Evolutionary conservation across 2,113 vertebrate genomes (phyloP), one percentile per base, ranked within the genome.

Genomic region (Sorex araneus): DNA sequence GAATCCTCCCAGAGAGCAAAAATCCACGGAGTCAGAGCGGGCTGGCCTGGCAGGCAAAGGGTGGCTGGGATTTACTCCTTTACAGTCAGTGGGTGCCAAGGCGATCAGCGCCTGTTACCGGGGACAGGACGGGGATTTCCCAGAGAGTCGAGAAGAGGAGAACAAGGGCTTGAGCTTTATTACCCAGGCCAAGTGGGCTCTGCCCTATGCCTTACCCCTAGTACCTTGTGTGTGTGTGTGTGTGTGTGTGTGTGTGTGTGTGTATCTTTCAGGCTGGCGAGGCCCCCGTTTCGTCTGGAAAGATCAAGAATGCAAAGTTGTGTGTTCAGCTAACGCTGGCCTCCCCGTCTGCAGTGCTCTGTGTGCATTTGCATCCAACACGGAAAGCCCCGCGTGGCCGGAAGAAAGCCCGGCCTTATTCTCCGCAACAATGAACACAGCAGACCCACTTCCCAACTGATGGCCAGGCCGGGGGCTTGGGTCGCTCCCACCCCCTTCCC

Each of bases 251-350:
- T 40, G 67, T 50, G 67, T 60, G 78, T 86, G 54, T 13, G 32
- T 57, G 30, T 54, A 36, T 69, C 45, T 66, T 34, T 87, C 25
- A 66, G 36, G 66, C 70, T 93, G 91, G 89, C 73, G 34, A 30
- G 71, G 47, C 89, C 75, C 19, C 71, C 79, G 89, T 76, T 91
- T 84, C 79, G 71, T 16, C 83, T 28, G 64, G 84, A 93, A 45
- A 71, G 69, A 92, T 80, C 40, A 91, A 94, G 84, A 97, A 95
- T 74, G 94, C 11, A 21, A 36, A 81, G 80, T 84, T 94, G 93
- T 89, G 83, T 67, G 67, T 86, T 91, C 60, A 66, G 73, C 91
- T 86, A 82, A 82, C 66, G 81, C 67, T 28, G 18, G 84, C 90
- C 60, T 45, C 45, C 81, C 32, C 54, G 85, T 34, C 67, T n/a